Evolutionary conservation across 2,888 invertebrate species (phyloP), one percentile per base, ranked within the genome.

Genomic region (Leucophenga montana): DNA sequence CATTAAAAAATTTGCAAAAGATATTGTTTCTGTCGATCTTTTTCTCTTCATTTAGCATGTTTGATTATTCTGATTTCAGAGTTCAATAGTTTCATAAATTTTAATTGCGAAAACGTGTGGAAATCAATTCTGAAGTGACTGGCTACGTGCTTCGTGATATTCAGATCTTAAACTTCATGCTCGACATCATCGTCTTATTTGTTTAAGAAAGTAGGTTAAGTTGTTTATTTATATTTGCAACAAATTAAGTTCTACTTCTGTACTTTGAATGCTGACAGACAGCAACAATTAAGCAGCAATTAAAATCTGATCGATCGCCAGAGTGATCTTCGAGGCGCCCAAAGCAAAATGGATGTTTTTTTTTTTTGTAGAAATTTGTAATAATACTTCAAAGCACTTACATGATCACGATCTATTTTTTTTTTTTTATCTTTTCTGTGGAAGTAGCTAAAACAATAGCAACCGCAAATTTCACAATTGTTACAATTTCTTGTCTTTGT

Each of bases 81-180:
- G 81, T 81, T 83, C 83, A 81, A 81, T 79, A 79, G 74, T 66
- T 78, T 73, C 76, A 80, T 84, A 85, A 82, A 82, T 84, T 84
- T 79, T 86, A 82, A 86, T 85, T 86, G 85, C 85, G 71, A 78
- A 85, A 86, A 80, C 85, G 80, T 83, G 85, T 77, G 70, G 46
- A 46, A 64, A 18, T 46, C 2, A 64, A n/a, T 64, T 48, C 6
- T 39, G 64, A 72, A 44, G 6, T 61, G 5, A 11, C 39, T 39
- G 39, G 9, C 39, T 44, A 22, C 48, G 44, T 62, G 53, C 59
- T 64, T 68, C 50, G 33, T 65, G 27, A 56, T 66, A 48, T 11
- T 18, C 65, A 48, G 8, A 1, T 50, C 20, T 50, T 46, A 39
- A 39, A 39, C 39, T 39, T 39, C 39, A 39, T 11, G 8, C 18